phyloP scores from a whole-genome alignment of 2,113 vertebrate species.

The Poeciliopsis occidentalis region DNA sequence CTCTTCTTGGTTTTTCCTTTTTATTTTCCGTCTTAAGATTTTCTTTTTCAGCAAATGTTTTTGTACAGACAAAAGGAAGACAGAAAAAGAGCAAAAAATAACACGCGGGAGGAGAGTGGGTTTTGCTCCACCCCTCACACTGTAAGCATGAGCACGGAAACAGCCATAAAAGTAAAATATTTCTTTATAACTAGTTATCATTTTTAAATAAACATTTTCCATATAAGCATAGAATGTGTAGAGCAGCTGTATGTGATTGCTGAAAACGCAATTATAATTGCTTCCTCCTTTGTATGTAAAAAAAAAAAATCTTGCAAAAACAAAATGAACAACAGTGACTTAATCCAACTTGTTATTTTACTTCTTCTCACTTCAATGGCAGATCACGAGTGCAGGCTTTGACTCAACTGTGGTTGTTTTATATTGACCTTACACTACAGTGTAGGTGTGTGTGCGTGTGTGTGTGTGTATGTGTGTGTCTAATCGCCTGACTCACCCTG shows the following conservation, averaged over 20 bases:
- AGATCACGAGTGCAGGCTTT: constrained; percentile 21
- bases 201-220: constrained; percentile 60
- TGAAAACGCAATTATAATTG: constrained; percentile 3
- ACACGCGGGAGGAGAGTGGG: constrained; percentile 6
- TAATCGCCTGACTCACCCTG: constrained; percentile 48
- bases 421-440: constrained; percentile 39
- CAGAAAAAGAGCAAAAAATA: neutral
- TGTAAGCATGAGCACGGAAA: constrained; percentile 44
- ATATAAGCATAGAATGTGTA: constrained; percentile 42
- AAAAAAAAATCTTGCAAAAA: constrained; percentile 16
- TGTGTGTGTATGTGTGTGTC: constrained; percentile 7
- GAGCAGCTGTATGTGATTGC: constrained; percentile 32
- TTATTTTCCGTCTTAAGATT: neutral
- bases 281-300: constrained; percentile 5
- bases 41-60: constrained; percentile 2
- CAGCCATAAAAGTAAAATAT: constrained; percentile 44
- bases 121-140: constrained; percentile 32
- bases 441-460: constrained; percentile 19
- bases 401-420: constrained; percentile 52
- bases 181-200: constrained; percentile 52
- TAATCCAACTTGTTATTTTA: constrained; percentile 10
- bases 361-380: neutral
- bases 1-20: neutral
- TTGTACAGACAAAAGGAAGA: constrained; percentile 19
- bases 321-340: neutral